Evolutionary conservation across 2,888 invertebrate species (phyloP), one percentile per base, ranked within the genome.

Genomic region (Anorthoa munda): DNA sequence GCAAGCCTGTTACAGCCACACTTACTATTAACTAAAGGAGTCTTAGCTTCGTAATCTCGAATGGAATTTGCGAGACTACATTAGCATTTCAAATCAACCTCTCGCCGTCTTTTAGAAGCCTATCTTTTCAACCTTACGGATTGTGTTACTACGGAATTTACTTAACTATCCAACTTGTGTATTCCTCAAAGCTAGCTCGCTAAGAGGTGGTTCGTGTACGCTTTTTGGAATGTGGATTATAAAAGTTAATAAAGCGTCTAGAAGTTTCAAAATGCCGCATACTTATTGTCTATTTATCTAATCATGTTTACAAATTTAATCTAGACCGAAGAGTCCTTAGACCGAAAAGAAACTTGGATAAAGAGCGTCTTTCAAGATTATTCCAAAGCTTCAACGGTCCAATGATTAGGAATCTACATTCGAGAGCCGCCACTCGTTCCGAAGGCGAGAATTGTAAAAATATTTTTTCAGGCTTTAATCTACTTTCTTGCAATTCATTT

Each of bases 71-170:
- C 72, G 79, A 81, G 86, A 77, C 84, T 77, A 86, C 87, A 92
- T 92, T 92, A 92, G 91, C 90, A 92, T 92, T 92, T 90, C 90
- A 91, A 91, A 91, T 90, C 87, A 85, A 76, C 82, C 79, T 82
- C 81, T 81, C 85, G 69, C 84, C 79, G 86, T 85, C 86, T 80
- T 82, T 86, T 77, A 84, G 81, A 77, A 82, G 87, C 84, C 86
- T 86, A 86, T 86, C 87, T 84, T 87, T 87, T 84, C 77, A 86
- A 86, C 87, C 82, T 86, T 87, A 84, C 77, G 69, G 87, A 86
- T 87, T 84, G 86, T 84, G 80, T 79, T 77, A 84, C 86, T 82
- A 53, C 66, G 59, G 60, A 77, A 87, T 83, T 81, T 87, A 85
- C 75, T 81, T 81, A 68, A 85, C 75, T 85, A 77, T 82, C 75